These are phyloP conservation scores for Drosophila arizonae DNA, from an alignment of 1,140 invertebrate species.

Conservation along the genomic window DNA sequence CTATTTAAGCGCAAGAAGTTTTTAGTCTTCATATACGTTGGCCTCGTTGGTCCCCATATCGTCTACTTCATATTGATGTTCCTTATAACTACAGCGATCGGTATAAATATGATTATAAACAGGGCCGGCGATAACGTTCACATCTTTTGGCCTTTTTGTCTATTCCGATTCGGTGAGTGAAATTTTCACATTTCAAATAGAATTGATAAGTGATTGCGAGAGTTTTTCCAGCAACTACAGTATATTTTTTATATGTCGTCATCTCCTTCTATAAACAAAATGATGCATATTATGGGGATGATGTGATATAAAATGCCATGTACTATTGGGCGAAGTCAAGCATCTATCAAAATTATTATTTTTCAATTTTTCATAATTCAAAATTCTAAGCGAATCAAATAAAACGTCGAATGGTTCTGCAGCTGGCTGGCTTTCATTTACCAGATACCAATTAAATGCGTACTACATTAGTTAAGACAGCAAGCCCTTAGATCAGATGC, in stretches of 20 bases:
- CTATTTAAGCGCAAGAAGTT: not conserved
- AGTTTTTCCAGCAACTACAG: constrained; percentile 5
- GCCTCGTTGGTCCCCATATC: not conserved
- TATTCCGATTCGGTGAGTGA: not conserved
- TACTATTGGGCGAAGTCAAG: too few species aligned
- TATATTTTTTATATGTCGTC: constrained; percentile 34
- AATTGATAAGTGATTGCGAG: too few species aligned
- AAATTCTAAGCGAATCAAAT: too few species aligned
- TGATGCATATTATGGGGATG: not conserved
- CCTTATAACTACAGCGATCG: constrained; percentile 3
- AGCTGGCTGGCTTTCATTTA: too few species aligned
- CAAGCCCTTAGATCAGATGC: too few species aligned
- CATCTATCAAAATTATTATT: too few species aligned
- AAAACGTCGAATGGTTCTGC: too few species aligned
- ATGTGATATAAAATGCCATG: too few species aligned
- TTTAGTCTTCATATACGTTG: not conserved
- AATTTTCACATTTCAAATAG: not conserved
- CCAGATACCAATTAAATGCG: too few species aligned
- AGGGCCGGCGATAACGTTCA: not conserved
- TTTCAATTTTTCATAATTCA: too few species aligned
- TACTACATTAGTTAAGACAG: too few species aligned
- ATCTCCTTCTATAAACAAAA: constrained; percentile 19
- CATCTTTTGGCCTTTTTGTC: constrained; percentile 15
- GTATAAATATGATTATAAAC: constrained; percentile 30
- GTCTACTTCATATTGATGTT: constrained; percentile 19